A percentile compares a stretch with the other conserved stretches of the same genome.
phyloP scores from a whole-genome alignment of 2,797 vertebrate species.

The Thamnophis elegans region DNA sequence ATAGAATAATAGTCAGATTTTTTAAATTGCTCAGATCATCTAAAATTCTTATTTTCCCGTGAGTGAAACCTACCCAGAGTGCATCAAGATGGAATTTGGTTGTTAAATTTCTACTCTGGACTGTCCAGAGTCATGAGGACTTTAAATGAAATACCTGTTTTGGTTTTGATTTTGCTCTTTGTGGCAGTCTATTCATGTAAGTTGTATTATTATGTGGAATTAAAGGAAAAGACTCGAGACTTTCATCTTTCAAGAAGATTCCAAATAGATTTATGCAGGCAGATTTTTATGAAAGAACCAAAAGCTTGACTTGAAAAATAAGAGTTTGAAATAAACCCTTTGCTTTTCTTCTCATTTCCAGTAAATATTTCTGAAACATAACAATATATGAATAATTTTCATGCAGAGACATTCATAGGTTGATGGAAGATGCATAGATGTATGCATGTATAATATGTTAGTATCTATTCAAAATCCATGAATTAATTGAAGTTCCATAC shows the following conservation, averaged over 20 bases:
- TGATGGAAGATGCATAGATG: neutral
- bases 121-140: neutral
- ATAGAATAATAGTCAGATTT: neutral
- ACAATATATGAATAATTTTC: constrained; percentile 37
- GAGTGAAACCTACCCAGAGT: neutral
- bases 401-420: constrained; percentile 7
- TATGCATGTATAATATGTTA: constrained; percentile 3
- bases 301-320: neutral
- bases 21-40: neutral
- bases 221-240: neutral
- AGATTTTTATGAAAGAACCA: neutral
- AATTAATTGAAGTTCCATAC: constrained; percentile 16
- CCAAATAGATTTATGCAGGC: neutral
- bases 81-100: neutral
- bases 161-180: neutral
- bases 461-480: neutral
- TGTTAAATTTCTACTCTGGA: neutral
- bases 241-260: neutral
- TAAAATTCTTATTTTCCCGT: neutral
- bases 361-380: constrained; percentile 31
- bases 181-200: neutral
- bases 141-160: neutral
- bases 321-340: neutral
- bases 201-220: too few species aligned
- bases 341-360: neutral